Base-by-base conservation (phyloP, 2,113 vertebrate genomes). In the Cavia aperea region DNA sequence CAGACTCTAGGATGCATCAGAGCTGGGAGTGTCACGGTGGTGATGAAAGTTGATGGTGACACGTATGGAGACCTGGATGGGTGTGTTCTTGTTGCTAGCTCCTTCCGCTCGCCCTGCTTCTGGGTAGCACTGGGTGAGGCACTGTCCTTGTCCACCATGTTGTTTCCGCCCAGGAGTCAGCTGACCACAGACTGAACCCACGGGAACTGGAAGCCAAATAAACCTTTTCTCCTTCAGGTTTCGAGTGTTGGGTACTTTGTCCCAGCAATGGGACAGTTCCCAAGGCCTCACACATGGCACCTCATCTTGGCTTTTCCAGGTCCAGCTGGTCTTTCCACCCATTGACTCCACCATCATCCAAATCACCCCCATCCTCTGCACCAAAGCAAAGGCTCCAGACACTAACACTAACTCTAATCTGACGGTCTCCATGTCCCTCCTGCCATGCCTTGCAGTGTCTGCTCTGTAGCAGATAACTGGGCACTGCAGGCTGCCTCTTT, bases 391-490 rank as follows among this genome's bases (percentile, higher is more conserved):
- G 0, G 10, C 10, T 3, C 2, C 31, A 4, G n/a, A 26, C 39
- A 23, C 21, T 73, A 24, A 73, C 1, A 13, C 4, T 23, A 24
- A 72, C 70, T 23, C n/a, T 43, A 39, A 72, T 12, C 70, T 19
- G 12, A 0, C 6, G 7, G 19, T 7, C 16, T 49, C 6, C 16
- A 1, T 43, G 18, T 10, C 11, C n/a, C 23, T 7, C 43, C 10
- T n/a, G 1, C 16, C 1, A 1, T 7, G 5, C 75, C 31, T 6
- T 18, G 0, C 24, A 8, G 26, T 9, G 3, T 15, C 0, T n/a
- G 6, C 29, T 15, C 29, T 54, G 14, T 31, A 36, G 51, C 18
- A 68, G 21, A 18, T 16, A 6, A 16, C 26, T 1, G 0, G 9
- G 29, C 13, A 3, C 18, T 1, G 16, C 7, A 18, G 1, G 66